A percentile compares a stretch with the other conserved stretches of the same genome.
Evolutionary conservation across 1,140 invertebrate species (phyloP).

Genomic region (Lepidurus arcticus): DNA sequence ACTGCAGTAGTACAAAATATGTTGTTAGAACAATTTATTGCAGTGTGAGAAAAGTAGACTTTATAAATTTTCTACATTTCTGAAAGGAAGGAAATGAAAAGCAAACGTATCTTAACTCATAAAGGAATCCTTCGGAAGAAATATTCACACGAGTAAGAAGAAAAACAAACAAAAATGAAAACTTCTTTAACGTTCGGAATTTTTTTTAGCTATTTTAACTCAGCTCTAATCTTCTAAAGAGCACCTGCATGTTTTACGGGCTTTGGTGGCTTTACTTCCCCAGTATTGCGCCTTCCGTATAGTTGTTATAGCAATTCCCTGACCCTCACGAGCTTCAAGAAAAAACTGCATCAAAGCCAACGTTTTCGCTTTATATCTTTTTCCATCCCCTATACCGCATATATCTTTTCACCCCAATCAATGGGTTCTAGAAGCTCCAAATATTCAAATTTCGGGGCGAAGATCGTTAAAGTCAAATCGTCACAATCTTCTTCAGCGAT

Average conservation of each 20-base stretch:
- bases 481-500: not conserved
- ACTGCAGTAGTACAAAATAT: not conserved
- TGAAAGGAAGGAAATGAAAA: not conserved
- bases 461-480: not conserved
- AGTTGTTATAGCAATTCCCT: not conserved
- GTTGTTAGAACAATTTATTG: not conserved
- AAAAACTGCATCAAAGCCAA: not conserved
- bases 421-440: not conserved
- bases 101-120: not conserved
- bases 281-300: not conserved
- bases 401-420: not conserved
- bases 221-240: slow-evolving; percentile 4
- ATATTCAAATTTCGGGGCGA: not conserved
- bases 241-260: not conserved
- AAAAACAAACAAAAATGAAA: too few relatives aligned
- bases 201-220: slow-evolving; percentile 13
- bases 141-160: not conserved
- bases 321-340: not conserved
- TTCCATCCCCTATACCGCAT: not conserved
- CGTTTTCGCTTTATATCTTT: not conserved
- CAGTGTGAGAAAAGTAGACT: not conserved
- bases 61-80: not conserved
- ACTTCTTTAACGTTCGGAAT: not conserved
- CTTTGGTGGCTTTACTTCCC: not conserved
- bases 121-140: not conserved